These are phyloP conservation scores for Rhyzopertha dominica DNA, from an alignment of 1,140 invertebrate genomes.

Conservation along the genomic window DNA sequence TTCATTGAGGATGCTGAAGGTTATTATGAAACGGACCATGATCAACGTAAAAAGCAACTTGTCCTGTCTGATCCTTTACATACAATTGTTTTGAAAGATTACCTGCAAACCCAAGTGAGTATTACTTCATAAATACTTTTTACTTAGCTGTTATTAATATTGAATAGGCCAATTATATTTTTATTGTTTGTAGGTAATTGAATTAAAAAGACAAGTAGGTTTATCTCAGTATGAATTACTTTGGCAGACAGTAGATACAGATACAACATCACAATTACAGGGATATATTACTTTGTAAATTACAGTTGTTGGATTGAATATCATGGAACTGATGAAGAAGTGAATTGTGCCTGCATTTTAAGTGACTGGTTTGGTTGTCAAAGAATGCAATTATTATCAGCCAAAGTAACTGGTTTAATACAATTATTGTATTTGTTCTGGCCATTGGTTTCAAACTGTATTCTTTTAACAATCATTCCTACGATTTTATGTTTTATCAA, in stretches of 20 bases:
- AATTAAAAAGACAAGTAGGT: slow-evolving; percentile 61
- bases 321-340: background rate
- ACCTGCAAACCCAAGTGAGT: slow-evolving; percentile 60
- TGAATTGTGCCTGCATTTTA: too few species aligned
- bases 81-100: slow-evolving; percentile 62
- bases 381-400: too few species aligned
- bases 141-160: slow-evolving; percentile 1
- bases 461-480: too few species aligned
- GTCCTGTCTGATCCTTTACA: slow-evolving; percentile 64
- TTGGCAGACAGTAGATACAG: slow-evolving; percentile 60
- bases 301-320: background rate
- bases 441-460: too few species aligned
- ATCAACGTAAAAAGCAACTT: slow-evolving; percentile 56
- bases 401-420: too few species aligned
- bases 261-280: slow-evolving; percentile 61
- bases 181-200: slow-evolving; percentile 54
- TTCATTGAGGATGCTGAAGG: slow-evolving; percentile 45
- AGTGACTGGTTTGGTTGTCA: too few species aligned
- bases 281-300: slow-evolving; percentile 56
- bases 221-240: slow-evolving; percentile 63
- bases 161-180: slow-evolving; percentile 14
- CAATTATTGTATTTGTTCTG: too few species aligned
- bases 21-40: slow-evolving; percentile 53
- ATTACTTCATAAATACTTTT: slow-evolving; percentile 10
- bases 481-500: too few species aligned